Conservation (phyloP, 1,140 invertebrate species). For the Bombus balteatus region DNA sequence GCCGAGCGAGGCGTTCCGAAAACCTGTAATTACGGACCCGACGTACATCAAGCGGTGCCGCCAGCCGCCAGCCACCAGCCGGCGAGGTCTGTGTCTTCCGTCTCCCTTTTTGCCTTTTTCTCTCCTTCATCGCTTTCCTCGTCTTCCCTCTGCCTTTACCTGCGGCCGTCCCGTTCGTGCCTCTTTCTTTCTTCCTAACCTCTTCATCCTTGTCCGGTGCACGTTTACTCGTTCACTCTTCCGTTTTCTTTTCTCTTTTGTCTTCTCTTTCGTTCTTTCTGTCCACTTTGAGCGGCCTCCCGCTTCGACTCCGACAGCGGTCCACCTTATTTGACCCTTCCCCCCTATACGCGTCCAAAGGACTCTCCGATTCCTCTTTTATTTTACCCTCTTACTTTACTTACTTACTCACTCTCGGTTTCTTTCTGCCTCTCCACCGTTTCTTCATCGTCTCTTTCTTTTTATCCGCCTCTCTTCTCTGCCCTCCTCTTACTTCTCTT, state of each 20-base stretch:
- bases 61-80: slow-evolving; percentile 69
- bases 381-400: slow-evolving; percentile 56
- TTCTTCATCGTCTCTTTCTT: slow-evolving; percentile 35
- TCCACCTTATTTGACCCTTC: slow-evolving; percentile 52
- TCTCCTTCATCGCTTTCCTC: slow-evolving; percentile 63
- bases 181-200: slow-evolving; percentile 16
- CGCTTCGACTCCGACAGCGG: slow-evolving; percentile 55
- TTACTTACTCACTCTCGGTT: slow-evolving; percentile 61
- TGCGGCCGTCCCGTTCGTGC: slow-evolving; percentile 60
- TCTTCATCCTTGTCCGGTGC: slow-evolving; percentile 6
- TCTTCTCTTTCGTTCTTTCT: slow-evolving; percentile 53
- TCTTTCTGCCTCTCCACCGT: slow-evolving; percentile 46
- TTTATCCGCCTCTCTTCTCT: slow-evolving; percentile 16
- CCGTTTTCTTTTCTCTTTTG: slow-evolving; percentile 56
- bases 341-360: slow-evolving; percentile 40
- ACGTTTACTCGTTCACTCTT: slow-evolving; percentile 34
- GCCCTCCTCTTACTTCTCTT: slow-evolving; percentile 8
- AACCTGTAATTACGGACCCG: slow-evolving; percentile 82
- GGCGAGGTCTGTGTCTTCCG: slow-evolving; percentile 63
- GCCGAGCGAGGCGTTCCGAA: slow-evolving; percentile 80
- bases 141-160: slow-evolving; percentile 63
- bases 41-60: slow-evolving; percentile 81
- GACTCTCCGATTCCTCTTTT: slow-evolving; percentile 59
- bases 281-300: slow-evolving; percentile 56
- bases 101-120: slow-evolving; percentile 67